Percentiles rank a stretch among this genome's conserved stretches.
phyloP scores from a whole-genome alignment of 2,797 vertebrate species.

The Ficedula albicollis region DNA sequence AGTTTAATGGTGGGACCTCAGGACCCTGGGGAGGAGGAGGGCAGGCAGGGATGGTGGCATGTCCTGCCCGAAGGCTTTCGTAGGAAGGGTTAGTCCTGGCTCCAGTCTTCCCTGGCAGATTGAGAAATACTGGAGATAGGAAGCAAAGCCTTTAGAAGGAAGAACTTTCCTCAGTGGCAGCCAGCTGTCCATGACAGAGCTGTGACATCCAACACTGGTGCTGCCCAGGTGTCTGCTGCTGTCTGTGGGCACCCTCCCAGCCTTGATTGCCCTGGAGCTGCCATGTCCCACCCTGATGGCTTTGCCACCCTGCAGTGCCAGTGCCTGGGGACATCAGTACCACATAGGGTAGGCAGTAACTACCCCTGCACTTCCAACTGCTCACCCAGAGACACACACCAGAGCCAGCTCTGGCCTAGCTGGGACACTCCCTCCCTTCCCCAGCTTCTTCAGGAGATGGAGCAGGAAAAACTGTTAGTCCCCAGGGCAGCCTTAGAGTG shows the following conservation, averaged over 20 bases:
- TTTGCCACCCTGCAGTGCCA: background rate
- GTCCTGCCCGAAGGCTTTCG: background rate
- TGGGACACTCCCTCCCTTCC: background rate
- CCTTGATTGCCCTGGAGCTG: background rate
- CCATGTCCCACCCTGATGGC: background rate
- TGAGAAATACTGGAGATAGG: background rate
- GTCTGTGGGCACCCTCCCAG: background rate
- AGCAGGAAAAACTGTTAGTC: constrained; percentile 20
- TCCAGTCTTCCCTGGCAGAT: background rate
- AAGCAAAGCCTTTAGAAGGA: background rate
- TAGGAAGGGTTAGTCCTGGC: background rate
- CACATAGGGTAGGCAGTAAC: background rate
- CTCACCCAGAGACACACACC: background rate
- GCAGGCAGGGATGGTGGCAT: background rate
- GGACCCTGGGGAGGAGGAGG: background rate
- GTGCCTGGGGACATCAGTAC: background rate
- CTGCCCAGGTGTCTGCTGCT: background rate
- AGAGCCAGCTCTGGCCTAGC: background rate
- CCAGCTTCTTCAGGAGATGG: background rate
- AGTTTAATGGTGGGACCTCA: background rate
- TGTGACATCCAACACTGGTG: background rate
- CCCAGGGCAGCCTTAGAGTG: background rate
- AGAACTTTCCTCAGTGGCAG: constrained; percentile 4
- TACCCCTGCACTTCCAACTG: background rate
- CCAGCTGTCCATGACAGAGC: background rate